phyloP scores from a whole-genome alignment of 2,113 vertebrate species.

The Caranx ignobilis region DNA sequence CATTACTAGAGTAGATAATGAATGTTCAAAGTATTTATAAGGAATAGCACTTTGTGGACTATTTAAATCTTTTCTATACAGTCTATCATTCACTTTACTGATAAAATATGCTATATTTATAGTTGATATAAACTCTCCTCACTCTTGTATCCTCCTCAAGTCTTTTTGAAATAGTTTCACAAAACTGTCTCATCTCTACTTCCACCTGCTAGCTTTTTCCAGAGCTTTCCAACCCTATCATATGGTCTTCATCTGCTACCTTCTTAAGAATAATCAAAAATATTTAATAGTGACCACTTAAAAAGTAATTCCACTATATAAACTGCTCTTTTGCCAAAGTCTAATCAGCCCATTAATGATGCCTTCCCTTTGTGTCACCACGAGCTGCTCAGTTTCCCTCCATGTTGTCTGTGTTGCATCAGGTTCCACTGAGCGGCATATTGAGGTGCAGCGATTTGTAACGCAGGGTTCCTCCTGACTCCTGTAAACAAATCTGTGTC shows the following conservation, averaged over 20 bases:
- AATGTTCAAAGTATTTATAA: conserved; percentile 55
- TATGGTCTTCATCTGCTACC: neutral
- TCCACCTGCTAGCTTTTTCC: neutral
- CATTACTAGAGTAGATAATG: conserved; percentile 33
- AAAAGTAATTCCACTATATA: neutral
- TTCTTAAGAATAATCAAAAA: neutral
- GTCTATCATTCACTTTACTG: conserved; percentile 14
- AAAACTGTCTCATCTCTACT: neutral
- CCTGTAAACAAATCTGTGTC: neutral
- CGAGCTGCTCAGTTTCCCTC: too few relatives aligned
- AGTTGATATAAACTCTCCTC: neutral
- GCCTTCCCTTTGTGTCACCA: neutral
- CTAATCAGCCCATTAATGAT: neutral
- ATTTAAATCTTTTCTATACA: conserved; percentile 47
- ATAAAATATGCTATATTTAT: conserved; percentile 14
- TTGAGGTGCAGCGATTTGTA: neutral
- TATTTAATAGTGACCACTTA: neutral
- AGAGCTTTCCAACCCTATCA: neutral
- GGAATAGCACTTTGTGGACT: conserved; percentile 45
- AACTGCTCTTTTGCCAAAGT: conserved; percentile 11
- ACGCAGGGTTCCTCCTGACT: neutral
- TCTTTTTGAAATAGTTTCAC: neutral
- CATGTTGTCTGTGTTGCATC: neutral
- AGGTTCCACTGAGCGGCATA: neutral
- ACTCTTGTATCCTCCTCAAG: neutral